Conservation (phyloP, 2,888 invertebrate species). For the Diaprepes abbreviatus region DNA sequence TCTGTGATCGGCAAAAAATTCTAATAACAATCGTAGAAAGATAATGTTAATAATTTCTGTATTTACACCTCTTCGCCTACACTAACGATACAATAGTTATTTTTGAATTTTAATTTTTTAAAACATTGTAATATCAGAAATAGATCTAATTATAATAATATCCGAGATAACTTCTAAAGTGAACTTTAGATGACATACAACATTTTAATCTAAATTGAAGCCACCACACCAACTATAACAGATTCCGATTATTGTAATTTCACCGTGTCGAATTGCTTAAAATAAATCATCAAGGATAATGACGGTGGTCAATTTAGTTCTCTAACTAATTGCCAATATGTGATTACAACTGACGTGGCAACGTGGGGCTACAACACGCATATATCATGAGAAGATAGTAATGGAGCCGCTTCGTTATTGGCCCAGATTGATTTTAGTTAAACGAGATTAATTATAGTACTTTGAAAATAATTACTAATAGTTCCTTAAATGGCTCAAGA, state of each 20-base stretch:
- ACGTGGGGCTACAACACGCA: slow-evolving; percentile 55
- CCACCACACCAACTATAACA: not conserved
- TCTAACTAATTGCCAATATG: slow-evolving; percentile 69
- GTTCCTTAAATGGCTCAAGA: not conserved
- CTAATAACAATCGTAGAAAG: no score
- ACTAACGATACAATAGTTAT: no score
- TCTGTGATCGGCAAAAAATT: no score
- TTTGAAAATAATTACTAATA: not conserved
- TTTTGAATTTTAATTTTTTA: no score
- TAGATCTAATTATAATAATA: no score
- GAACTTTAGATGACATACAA: not conserved
- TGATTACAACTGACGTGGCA: slow-evolving; percentile 67
- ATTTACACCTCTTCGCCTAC: no score
- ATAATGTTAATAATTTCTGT: no score
- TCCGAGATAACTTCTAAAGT: no score
- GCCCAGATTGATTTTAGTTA: not conserved
- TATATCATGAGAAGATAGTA: slow-evolving; percentile 60
- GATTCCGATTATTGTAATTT: not conserved
- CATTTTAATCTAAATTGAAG: not conserved
- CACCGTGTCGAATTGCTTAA: slow-evolving; percentile 64
- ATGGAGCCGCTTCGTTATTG: slow-evolving; percentile 15
- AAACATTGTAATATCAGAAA: no score
- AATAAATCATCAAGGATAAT: slow-evolving; percentile 69
- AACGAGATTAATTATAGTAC: not conserved
- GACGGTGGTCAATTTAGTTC: slow-evolving; percentile 68